Evolutionary conservation across 2,888 invertebrate species (phyloP).

Genomic region (Polia nebulosa): DNA sequence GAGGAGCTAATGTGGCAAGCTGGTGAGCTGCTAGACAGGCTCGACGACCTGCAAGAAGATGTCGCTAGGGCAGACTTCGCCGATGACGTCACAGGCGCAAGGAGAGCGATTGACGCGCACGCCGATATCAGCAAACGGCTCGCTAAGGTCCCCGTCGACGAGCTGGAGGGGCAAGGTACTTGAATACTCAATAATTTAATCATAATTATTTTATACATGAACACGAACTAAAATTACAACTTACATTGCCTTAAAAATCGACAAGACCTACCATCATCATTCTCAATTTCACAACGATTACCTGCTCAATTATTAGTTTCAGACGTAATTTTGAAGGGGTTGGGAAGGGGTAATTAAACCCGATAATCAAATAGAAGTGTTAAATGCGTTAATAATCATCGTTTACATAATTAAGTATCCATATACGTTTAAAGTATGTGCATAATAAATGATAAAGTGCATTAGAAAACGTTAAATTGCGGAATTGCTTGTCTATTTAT

Average conservation of each 20-base stretch:
- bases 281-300: constrained; percentile 25
- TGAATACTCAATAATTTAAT: constrained; percentile 4
- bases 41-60: constrained; percentile 98
- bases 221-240: constrained; percentile 1
- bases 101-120: constrained; percentile 97
- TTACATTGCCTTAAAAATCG: background rate
- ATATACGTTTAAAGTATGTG: constrained; percentile 46
- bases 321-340: constrained; percentile 36
- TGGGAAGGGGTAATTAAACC: constrained; percentile 36
- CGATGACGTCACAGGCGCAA: constrained; percentile 97
- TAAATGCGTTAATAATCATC: constrained; percentile 51
- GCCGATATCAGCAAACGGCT: constrained; percentile 98
- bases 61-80: constrained; percentile 98
- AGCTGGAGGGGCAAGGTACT: constrained; percentile 97
- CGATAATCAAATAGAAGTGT: constrained; percentile 42
- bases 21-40: constrained; percentile 97
- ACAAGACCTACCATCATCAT: constrained; percentile 4
- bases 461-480: constrained; percentile 71
- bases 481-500: constrained; percentile 66
- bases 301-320: constrained; percentile 74
- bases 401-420: constrained; percentile 49
- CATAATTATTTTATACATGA: background rate
- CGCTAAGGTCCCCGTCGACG: constrained; percentile 98
- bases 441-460: constrained; percentile 57
- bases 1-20: constrained; percentile 99